These are phyloP conservation scores for Heliocidaris erythrogramma DNA, from an alignment of 35 echinoderm and acorn worm species.

Conservation along the genomic window DNA sequence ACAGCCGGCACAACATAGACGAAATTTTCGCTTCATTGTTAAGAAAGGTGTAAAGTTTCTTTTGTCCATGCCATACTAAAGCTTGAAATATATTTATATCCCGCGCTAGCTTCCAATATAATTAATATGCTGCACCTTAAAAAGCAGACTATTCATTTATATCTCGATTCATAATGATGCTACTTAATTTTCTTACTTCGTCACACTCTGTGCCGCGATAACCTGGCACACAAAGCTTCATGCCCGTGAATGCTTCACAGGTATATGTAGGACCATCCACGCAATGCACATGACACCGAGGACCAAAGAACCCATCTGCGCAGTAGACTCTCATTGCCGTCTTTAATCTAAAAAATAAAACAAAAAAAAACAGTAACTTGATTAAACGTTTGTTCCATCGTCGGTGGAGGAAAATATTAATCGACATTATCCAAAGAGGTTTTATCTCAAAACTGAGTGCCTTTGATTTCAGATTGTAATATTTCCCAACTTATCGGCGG, in stretches of 20 bases:
- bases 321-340: constrained; percentile 35
- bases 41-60: too few relatives aligned
- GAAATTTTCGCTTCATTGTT: too few relatives aligned
- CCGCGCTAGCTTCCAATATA: background rate
- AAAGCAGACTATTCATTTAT: background rate
- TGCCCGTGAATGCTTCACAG: constrained; percentile 27
- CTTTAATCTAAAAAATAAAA: background rate
- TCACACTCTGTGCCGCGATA: constrained; percentile 20
- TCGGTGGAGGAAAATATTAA: too few relatives aligned
- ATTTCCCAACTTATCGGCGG: too few relatives aligned
- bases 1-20: too few relatives aligned
- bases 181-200: background rate
- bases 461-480: too few relatives aligned
- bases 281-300: background rate
- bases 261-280: background rate
- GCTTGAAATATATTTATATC: background rate
- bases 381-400: too few relatives aligned
- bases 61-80: too few relatives aligned
- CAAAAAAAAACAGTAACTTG: background rate
- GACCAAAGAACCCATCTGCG: background rate
- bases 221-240: constrained; percentile 17
- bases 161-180: background rate
- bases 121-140: background rate
- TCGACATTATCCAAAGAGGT: too few relatives aligned
- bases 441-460: too few relatives aligned